These are phyloP conservation scores for Peromyscus aztecus DNA, from an alignment of 2,797 vertebrate genomes.

Conservation along the genomic window DNA sequence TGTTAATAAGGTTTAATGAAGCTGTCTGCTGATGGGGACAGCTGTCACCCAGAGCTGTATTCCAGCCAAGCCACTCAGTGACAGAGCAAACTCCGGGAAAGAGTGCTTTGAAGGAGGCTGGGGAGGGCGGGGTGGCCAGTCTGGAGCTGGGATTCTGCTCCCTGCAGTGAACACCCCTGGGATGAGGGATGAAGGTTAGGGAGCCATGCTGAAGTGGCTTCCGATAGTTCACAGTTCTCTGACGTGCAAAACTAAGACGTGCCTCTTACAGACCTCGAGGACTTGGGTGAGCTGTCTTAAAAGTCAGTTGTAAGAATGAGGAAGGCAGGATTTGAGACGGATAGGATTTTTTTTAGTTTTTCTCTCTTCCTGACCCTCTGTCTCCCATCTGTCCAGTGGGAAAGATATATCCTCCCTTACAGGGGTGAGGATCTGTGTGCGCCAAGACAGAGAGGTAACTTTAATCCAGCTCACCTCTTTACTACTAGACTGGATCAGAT, in stretches of 20 bases:
- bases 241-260: not conserved
- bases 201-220: accelerated
- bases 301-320: not conserved
- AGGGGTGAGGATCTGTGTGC: not conserved
- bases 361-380: not conserved
- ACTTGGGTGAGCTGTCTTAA: not conserved
- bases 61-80: conserved; percentile 86
- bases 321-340: not conserved
- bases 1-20: conserved; percentile 93
- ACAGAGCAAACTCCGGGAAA: conserved; percentile 76
- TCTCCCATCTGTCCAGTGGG: not conserved
- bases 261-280: not conserved
- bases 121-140: conserved; percentile 8
- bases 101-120: not conserved
- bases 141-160: not conserved
- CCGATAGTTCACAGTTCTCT: not conserved
- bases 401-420: accelerated
- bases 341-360: not conserved
- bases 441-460: not conserved
- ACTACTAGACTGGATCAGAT: not conserved
- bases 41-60: conserved; percentile 89
- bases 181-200: conserved; percentile 35
- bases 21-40: conserved; percentile 91
- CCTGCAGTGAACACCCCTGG: not conserved
- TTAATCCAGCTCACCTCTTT: too few species aligned